Base-by-base conservation (phyloP, 2,113 vertebrate species). In the Pterocles orientalis region DNA sequence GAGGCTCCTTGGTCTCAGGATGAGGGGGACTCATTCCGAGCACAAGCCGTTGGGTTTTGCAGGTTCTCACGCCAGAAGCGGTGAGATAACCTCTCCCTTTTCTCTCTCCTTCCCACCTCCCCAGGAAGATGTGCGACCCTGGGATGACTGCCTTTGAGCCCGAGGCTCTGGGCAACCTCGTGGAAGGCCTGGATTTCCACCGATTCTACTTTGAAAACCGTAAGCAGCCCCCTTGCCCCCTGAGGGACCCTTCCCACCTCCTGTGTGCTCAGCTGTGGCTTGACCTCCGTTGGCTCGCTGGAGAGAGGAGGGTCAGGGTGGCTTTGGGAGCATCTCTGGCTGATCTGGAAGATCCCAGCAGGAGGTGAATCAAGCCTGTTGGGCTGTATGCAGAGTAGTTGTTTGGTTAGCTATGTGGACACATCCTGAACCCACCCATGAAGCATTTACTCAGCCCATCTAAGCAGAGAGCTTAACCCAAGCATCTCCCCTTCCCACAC, bases 161-260 rank as follows among this genome's bases (percentile, higher is more conserved):
- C 0, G 99, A 99, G 97, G 99, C 99, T 58, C 97, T 99, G 96
- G 99, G 99, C 28, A 99, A 99, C 94, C 98, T 99, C 23, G 99
- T 99, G 14, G 99, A 99, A 98, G 99, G 99, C 39, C 97, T 99
- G 89, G 99, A 99, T 97, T 99, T 99, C 95, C 99, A 99, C 88
- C 98, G 99, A 97, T 99, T 99, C 98, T 99, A 99, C 98, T 99
- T 99, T 97, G 99, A 99, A 98, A 99, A 99, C 97, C 75, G 99
- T 99, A 98, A 99, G 99, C 95, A 96, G 76, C 60, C 47, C 81
- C 50, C 62, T 83, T 92, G 73, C 71, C 81, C 85, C 93, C 76
- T 33, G 36, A 90, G 86, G 88, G 58, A 91, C 66, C 26, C 76
- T 92, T 95, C 89, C 91, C 75, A 96, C 70, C 61, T 92, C 85